These are phyloP conservation scores for Pseudomyrmex flavicornis DNA, from an alignment of 1,140 invertebrate genomes.

Conservation along the genomic window DNA sequence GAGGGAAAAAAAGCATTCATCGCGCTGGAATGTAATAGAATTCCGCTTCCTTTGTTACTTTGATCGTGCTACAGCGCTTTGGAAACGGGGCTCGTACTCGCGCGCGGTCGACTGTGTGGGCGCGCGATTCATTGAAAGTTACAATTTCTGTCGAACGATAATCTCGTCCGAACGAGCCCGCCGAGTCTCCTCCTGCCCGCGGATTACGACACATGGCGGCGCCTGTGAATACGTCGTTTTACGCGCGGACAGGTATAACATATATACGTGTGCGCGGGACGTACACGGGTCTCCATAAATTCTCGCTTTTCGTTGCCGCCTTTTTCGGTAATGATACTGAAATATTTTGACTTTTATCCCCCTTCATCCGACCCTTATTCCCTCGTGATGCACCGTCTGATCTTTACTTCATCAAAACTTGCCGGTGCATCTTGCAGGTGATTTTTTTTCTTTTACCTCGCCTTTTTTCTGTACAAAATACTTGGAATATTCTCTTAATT, in stretches of 20 bases:
- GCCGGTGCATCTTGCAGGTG: background rate
- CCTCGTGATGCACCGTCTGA: background rate
- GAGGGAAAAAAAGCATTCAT: no score
- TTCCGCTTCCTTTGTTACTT: conserved; percentile 9
- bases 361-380: background rate
- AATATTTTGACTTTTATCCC: conserved; percentile 42
- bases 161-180: conserved; percentile 27
- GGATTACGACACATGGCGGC: conserved; percentile 40
- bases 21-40: background rate
- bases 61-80: background rate
- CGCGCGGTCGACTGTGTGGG: background rate
- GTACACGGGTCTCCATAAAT: conserved; percentile 32
- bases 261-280: background rate
- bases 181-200: background rate
- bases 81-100: background rate
- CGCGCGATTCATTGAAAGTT: conserved; percentile 45
- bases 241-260: conserved; percentile 42
- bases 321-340: conserved; percentile 52
- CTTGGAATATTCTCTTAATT: no score
- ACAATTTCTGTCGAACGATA: conserved; percentile 51
- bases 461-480: background rate
- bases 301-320: conserved; percentile 33
- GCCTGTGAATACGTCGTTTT: conserved; percentile 40
- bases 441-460: background rate
- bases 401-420: conserved; percentile 10